phyloP scores from a whole-genome alignment of 2,888 invertebrate species.

The Muscina levida region DNA sequence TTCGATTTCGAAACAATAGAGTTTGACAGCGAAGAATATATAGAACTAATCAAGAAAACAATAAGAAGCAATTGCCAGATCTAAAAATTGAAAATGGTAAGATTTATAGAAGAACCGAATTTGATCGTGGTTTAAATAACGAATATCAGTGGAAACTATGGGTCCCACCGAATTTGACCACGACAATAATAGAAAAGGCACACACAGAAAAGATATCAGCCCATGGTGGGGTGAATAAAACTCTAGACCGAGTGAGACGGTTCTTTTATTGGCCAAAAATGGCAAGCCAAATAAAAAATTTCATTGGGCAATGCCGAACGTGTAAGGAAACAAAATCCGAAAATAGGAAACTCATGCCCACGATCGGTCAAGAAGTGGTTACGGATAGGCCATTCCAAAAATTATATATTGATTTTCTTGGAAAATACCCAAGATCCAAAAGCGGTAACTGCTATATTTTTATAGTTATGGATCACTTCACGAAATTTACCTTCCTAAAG shows the following conservation, averaged over 20 bases:
- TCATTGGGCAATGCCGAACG: not conserved
- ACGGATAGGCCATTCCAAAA: constrained; percentile 17
- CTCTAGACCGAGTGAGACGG: not conserved
- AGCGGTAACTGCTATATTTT: too few species aligned
- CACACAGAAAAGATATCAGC: not conserved
- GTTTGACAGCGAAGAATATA: too few species aligned
- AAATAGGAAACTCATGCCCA: constrained; percentile 6
- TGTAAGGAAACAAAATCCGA: constrained; percentile 13
- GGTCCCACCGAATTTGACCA: constrained; percentile 16
- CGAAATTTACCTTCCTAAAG: too few species aligned
- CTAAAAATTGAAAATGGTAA: not conserved
- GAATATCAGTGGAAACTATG: constrained; percentile 39
- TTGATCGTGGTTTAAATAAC: constrained; percentile 34
- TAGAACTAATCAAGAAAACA: not conserved
- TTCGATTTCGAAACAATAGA: too few species aligned
- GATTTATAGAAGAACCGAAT: not conserved
- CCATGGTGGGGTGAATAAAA: not conserved
- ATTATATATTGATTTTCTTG: too few species aligned
- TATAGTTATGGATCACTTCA: too few species aligned
- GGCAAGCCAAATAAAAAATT: too few species aligned
- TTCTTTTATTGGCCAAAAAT: too few species aligned
- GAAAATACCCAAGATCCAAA: too few species aligned
- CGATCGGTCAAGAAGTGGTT: constrained; percentile 23
- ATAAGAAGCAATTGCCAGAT: constrained; percentile 9
- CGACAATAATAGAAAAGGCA: constrained; percentile 24